Percentiles rank a stretch among this genome's conserved stretches.
Evolutionary conservation across 2,888 invertebrate species (phyloP).

Genomic region (Drosophila infuscata): DNA sequence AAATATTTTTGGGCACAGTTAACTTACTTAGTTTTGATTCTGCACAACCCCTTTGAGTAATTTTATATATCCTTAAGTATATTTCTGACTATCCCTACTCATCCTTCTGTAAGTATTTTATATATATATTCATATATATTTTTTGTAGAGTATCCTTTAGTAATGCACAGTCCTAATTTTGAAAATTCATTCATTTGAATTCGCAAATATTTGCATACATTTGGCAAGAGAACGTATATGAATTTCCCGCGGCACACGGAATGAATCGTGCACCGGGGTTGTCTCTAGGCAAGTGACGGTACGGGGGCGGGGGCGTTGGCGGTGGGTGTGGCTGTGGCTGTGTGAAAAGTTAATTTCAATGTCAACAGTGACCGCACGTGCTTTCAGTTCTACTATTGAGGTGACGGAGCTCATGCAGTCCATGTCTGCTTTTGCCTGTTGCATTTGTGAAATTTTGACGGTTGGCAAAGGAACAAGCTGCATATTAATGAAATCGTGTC

Average conservation of each 20-base stretch:
- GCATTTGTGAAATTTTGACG: conserved; percentile 33
- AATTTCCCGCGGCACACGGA: conserved; percentile 5
- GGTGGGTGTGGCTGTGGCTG: too few species aligned
- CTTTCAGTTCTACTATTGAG: background rate
- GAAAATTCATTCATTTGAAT: conserved; percentile 5
- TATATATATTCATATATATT: background rate
- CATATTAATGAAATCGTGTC: conserved; percentile 50
- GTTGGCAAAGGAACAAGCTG: conserved; percentile 34
- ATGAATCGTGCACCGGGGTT: background rate
- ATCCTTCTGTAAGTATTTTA: background rate
- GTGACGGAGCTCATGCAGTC: background rate
- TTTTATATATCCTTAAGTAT: background rate
- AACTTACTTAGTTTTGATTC: too few species aligned
- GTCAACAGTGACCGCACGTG: conserved; percentile 36
- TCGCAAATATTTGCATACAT: conserved; percentile 19
- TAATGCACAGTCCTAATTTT: background rate
- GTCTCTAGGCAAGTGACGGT: background rate
- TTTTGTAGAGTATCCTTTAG: background rate
- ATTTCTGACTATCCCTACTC: background rate
- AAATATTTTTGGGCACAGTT: background rate
- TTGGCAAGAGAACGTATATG: conserved; percentile 10
- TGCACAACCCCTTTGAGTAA: background rate
- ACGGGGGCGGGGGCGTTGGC: background rate
- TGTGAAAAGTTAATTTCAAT: conserved; percentile 24
- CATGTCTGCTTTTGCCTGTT: conserved; percentile 8